These are phyloP conservation scores for Tetranychus truncatus DNA, from an alignment of 2,888 invertebrate genomes.

Conservation along the genomic window DNA sequence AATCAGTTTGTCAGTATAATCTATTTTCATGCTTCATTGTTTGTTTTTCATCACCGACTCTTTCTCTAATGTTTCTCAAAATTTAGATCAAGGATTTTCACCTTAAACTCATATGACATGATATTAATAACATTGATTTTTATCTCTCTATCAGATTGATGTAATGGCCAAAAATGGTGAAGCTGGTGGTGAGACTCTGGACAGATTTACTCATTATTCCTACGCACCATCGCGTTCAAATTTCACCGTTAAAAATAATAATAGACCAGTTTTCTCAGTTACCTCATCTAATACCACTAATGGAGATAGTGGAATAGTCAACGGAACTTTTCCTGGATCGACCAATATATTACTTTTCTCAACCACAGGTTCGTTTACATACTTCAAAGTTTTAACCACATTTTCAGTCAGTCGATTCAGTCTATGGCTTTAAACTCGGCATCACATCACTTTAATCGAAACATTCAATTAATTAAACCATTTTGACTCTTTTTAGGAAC, in stretches of 20 bases:
- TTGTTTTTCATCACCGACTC: too few species aligned
- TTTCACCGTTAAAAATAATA: constrained; percentile 9
- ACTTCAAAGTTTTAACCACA: not conserved
- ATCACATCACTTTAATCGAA: not conserved
- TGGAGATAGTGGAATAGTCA: not conserved
- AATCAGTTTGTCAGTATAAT: not conserved
- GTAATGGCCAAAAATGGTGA: constrained; percentile 9
- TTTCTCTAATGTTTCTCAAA: too few species aligned
- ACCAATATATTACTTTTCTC: not conserved
- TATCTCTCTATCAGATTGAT: constrained; percentile 11
- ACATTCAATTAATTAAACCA: not conserved
- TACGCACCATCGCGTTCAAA: constrained; percentile 19
- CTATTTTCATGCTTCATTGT: too few species aligned
- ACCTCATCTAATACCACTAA: not conserved
- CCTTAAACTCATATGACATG: not conserved
- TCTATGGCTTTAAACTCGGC: too few species aligned
- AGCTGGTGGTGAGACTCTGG: constrained; percentile 19
- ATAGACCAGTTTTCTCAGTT: constrained; percentile 3
- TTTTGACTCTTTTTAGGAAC: not conserved
- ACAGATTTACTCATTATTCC: constrained; percentile 21
- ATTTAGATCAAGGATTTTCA: not conserved
- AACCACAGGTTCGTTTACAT: not conserved
- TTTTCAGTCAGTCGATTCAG: too few species aligned
- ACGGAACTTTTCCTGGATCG: not conserved
- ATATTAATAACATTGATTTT: not conserved